These are phyloP conservation scores for Tuberolachnus salignus DNA, from an alignment of 2,888 invertebrate species.

Conservation along the genomic window DNA sequence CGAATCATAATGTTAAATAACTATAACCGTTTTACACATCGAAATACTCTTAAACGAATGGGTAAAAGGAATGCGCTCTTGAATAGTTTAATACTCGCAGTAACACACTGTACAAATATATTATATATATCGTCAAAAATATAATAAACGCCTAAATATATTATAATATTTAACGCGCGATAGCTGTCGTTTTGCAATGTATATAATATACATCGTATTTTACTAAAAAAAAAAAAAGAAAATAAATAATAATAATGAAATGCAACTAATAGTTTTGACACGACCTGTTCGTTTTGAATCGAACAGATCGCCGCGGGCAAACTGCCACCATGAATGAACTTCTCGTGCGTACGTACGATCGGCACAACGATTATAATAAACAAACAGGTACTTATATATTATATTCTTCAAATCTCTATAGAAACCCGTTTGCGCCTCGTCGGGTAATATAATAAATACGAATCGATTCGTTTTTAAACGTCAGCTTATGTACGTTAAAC, in stretches of 20 bases:
- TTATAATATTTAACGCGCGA: not conserved
- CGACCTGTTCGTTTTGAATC: slow-evolving; percentile 19
- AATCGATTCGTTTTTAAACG: slow-evolving; percentile 21
- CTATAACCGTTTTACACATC: too few relatives aligned
- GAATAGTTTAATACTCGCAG: too few relatives aligned
- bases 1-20: too few relatives aligned
- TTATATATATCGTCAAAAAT: too few relatives aligned
- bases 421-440: slow-evolving; percentile 22
- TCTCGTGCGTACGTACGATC: not conserved
- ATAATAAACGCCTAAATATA: too few relatives aligned
- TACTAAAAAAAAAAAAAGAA: not conserved
- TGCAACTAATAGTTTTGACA: slow-evolving; percentile 17
- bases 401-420: slow-evolving; percentile 7
- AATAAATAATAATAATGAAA: too few relatives aligned
- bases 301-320: not conserved
- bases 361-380: slow-evolving; percentile 30
- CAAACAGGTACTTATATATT: slow-evolving; percentile 7
- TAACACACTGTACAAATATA: too few relatives aligned
- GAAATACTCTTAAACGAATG: too few relatives aligned
- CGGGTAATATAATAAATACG: not conserved
- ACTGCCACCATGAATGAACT: slow-evolving; percentile 21
- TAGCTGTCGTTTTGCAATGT: not conserved
- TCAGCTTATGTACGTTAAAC: too few relatives aligned
- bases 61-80: too few relatives aligned
- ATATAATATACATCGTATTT: slow-evolving; percentile 3